Evolutionary conservation across 1,140 invertebrate species (phyloP), one percentile per base, ranked within the genome.

Genomic region (Macrosteles quadrilineatus): DNA sequence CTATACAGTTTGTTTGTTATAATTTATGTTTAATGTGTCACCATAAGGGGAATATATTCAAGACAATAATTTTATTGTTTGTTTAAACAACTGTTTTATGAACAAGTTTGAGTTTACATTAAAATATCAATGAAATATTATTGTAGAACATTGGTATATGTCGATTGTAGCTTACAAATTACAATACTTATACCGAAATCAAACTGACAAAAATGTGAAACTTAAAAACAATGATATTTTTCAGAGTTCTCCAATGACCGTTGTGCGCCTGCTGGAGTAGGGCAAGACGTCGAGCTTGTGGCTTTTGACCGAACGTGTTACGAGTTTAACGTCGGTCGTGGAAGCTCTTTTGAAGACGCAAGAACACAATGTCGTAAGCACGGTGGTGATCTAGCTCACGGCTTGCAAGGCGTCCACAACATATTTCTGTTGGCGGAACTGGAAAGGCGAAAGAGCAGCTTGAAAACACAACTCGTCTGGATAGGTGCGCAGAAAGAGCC

Each of bases 401-500:
- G 86, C 2, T 88, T 93, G 75, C 53, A 68, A 21, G 75, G 76
- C 0, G 72, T 74, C 85, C 1, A 73, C 17, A 76, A 73, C 23
- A 86, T 85, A 70, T 94, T 92, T 76, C 85, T 95, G 36, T 82
- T 89, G 50, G 88, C 91, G 66, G 93, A 95, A 78, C 81, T 96
- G 53, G 93, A 95, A 74, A 82, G 91, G 64, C 81, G 91, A 21
- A 94, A 94, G 76, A 81, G 87, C 0, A 88, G 86, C 53, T 76
- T 96, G 11, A 93, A 93, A 78, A 92, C 92, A 0, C 91, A 94
- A 75, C 81, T 96, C 27, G 90, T 96, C 0, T 96, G 95, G 95
- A 91, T 97, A 40, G 94, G 95, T 0, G 93, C 91, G 0, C 90
- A 92, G 75, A 94, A 94, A 76, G 94, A 96, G 73, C 91, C 92